Evolutionary conservation across 2,888 invertebrate species (phyloP), one percentile per base, ranked within the genome.

Genomic region (Clepsis dumicolana): DNA sequence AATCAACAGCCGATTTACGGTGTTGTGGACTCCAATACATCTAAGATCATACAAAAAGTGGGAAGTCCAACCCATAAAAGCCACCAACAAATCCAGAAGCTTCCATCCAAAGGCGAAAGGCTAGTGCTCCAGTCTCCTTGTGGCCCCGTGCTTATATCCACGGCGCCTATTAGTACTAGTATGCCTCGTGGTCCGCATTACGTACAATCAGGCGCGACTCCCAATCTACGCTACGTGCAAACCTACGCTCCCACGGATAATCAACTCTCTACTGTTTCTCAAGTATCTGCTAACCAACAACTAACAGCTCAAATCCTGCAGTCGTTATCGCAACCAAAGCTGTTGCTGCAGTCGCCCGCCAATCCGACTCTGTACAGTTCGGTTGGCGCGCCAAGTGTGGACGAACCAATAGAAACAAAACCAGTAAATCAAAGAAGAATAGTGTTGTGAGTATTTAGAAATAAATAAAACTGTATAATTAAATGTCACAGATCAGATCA

Each of bases 301-400:
- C 81, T 95, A 64, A 95, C 95, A 1, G 95, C 95, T 25, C 95
- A 95, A 79, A 95, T 95, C 75, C 83, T 95, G 73, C 95, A 95
- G 76, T 95, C 95, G 32, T 78, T 94, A 16, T 89, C 94, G 16
- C 93, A 93, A 70, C 93, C 94, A 1, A 94, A 93, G 73, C 73
- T 92, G 53, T 82, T 91, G 83, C 70, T 91, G 68, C 89, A 89
- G 65, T 78, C 87, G 5, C 16, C 56, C 4, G 38, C 56, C 4
- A 35, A 16, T n/a, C 25, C 62, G 3, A 35, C 48, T 0, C 32
- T 41, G 21, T 32, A 32, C 1, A 7, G 29, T 25, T 18, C 54
- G 2, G 14, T 21, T 12, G 10, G 21, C 1, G 35, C 14, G 8
- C 35, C 35, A 12, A 8, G n/a, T 21, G 72, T 82, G 18, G 89